Base-by-base conservation (phyloP, 2,113 vertebrate species). In the Tor tambroides region DNA sequence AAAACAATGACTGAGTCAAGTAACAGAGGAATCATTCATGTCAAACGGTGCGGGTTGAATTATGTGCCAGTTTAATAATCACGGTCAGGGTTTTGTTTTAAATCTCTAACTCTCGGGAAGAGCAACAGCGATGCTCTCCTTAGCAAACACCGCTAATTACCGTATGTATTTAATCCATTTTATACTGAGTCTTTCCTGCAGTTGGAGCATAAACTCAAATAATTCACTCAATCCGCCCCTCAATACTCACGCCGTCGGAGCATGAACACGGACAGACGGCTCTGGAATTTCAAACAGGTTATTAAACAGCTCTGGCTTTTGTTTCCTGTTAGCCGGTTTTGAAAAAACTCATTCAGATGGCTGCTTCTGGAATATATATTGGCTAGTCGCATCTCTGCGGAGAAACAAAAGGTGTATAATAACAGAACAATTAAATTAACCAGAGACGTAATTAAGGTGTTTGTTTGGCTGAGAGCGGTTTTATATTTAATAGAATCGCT, bases 341-440 rank as follows among this genome's bases (percentile, higher is more conserved):
- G 19, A 75, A 61, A 32, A 61, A 78, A 1, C 88, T 89, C 79
- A 92, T 86, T 86, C 91, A 95, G 92, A 93, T 85, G 71, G 91
- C 59, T 59, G 83, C 88, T 87, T 89, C 88, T 87, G 87, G 91
- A 92, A 91, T 90, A 91, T 91, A 88, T 83, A 85, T 85, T 74
- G 86, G 89, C 88, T 90, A 83, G 86, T 83, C 69, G 87, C 81
- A 87, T 91, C 92, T 56, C 28, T 90, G 91, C 85, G 80, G 90
- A 92, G 90, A 85, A 49, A 86, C 32, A 35, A 72, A 84, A 85
- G 75, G 89, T 89, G 92, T 91, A 92, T 91, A 89, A 91, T 93
- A 94, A 95, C 92, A 89, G 89, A 91, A 93, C 92, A 93, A 94
- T 94, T 92, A 94, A 95, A 95, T 95, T 94, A 95, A 91, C 94